These are phyloP conservation scores for Lepisosteus osseus DNA, from an alignment of 2,113 vertebrate genomes.

Conservation along the genomic window DNA sequence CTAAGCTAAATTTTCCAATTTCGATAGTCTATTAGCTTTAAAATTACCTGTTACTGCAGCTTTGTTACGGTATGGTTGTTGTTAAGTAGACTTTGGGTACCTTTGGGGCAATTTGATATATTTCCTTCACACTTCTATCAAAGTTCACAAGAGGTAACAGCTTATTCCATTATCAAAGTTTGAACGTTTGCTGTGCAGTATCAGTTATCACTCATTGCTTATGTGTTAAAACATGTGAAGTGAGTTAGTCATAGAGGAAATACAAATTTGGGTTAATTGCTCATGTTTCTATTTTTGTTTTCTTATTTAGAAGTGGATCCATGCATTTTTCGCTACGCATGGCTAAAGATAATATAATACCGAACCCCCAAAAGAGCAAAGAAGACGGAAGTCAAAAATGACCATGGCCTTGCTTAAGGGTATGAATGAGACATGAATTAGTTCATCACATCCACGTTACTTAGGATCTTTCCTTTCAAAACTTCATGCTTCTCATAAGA, in stretches of 20 bases:
- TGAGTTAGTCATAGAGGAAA: background rate
- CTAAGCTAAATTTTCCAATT: slow-evolving; percentile 61
- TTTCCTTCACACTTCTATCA: slow-evolving; percentile 68
- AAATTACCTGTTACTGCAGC: slow-evolving; percentile 62
- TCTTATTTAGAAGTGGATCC: no score
- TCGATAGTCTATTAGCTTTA: slow-evolving; percentile 46
- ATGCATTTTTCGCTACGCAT: no score
- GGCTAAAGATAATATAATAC: no score
- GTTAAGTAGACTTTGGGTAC: slow-evolving; percentile 58
- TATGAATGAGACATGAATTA: no score
- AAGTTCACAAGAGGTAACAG: slow-evolving; percentile 59
- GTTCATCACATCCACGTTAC: no score
- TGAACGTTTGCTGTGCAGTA: slow-evolving; percentile 32
- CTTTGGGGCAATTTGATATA: slow-evolving; percentile 54
- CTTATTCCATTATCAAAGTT: slow-evolving; percentile 42
- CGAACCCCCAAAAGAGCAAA: no score
- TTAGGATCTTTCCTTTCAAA: no score
- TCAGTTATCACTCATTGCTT: background rate
- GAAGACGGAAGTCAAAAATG: no score
- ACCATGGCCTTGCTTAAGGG: no score
- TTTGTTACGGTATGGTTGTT: slow-evolving; percentile 65
- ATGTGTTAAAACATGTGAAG: slow-evolving; percentile 9
- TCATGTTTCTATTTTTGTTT: no score
- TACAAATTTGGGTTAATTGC: background rate
- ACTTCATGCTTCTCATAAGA: no score